Base-by-base conservation (phyloP, 2,797 vertebrate genomes). In the Alca torda region DNA sequence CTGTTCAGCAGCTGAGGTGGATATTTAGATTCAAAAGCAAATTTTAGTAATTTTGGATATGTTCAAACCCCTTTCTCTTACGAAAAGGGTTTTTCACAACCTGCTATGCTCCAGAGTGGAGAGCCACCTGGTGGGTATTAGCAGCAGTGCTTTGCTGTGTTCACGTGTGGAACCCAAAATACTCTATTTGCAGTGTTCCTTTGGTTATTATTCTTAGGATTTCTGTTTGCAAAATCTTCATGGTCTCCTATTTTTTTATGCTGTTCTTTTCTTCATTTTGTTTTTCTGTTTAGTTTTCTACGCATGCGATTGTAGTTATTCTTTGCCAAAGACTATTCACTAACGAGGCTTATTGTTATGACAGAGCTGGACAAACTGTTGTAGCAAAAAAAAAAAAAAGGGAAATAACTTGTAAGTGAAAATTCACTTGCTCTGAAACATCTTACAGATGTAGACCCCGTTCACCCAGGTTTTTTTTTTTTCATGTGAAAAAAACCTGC, bases 101-200 rank as follows among this genome's bases (percentile, higher is more conserved):
- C 26, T 19, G 48, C 45, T 26, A 1, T 87, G 37, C 24, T 87
- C 68, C 90, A 95, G 90, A 12, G 28, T 45, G 30, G 56, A 84
- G 95, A 87, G 96, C 78, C 95, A 94, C 73, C 95, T 86, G 70
- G 53, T 94, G 96, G 94, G 53, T 12, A 6, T 31, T 50, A 54
- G 45, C 59, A 69, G 87, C 83, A 37, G 33, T 17, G 64, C 65
- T 69, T 85, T 33, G 26, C 70, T n/a, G 23, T 13, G 11, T 26
- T 86, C 46, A 5, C 2, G 1, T 7, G 0, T 35, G 11, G 31
- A 67, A 41, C 45, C 16, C 59, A 6, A 37, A 82, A 39, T 20
- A 11, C 10, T 54, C 14, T 28, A 2, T 50, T 46, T 79, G 16
- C 37, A 45, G 0, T 17, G 3, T 50, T 51, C n/a, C n/a, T 82